Percentiles rank a stretch among this genome's conserved stretches.
phyloP scores from a whole-genome alignment of 1,140 invertebrate species.

The Plodia interpunctella region DNA sequence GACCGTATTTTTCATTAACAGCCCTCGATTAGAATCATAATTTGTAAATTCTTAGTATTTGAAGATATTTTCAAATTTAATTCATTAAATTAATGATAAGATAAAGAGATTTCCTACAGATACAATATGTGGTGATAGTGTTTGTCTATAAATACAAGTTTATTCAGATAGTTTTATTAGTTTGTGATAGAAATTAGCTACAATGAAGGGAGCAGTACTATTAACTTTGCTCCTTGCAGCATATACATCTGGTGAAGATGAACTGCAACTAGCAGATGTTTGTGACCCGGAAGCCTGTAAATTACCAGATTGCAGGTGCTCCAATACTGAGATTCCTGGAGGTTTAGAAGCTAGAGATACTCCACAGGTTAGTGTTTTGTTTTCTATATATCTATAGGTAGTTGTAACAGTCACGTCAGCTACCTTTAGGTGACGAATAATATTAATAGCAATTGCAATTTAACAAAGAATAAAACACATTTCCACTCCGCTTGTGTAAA shows the following conservation, averaged over 20 bases:
- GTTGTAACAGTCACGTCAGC: no score
- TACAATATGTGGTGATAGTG: not conserved
- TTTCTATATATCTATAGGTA: no score
- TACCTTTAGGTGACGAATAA: no score
- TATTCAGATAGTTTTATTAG: not conserved
- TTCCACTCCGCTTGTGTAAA: no score
- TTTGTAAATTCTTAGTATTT: not conserved
- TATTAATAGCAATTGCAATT: no score
- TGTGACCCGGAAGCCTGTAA: constrained; percentile 32
- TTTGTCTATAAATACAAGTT: not conserved
- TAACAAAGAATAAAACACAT: no score
- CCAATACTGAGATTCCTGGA: constrained; percentile 55
- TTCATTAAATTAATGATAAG: not conserved
- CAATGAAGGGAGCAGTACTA: not conserved
- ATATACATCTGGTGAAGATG: constrained; percentile 13
- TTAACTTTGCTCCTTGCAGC: not conserved
- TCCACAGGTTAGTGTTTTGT: constrained; percentile 64
- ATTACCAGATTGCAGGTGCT: constrained; percentile 70
- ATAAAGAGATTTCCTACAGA: not conserved
- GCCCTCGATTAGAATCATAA: not conserved
- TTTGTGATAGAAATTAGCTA: not conserved
- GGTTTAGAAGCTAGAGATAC: constrained; percentile 43
- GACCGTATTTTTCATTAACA: not conserved
- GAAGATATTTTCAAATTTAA: not conserved
- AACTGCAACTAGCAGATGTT: constrained; percentile 18